phyloP scores from a whole-genome alignment of 1,140 invertebrate species.

The Theocolax elegans region DNA sequence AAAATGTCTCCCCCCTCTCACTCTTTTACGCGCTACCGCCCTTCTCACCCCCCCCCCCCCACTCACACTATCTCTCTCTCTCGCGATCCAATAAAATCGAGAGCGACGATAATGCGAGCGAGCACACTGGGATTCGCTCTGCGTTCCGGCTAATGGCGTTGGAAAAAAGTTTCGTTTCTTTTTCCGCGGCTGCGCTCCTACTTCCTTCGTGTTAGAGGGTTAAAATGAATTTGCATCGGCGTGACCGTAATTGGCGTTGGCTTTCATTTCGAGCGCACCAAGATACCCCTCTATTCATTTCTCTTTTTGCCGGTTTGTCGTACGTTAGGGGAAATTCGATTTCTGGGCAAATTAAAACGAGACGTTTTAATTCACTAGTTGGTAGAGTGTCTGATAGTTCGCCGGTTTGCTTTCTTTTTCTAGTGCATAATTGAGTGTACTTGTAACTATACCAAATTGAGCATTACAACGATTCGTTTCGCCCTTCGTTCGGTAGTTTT shows the following conservation, averaged over 20 bases:
- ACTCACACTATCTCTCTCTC: neutral
- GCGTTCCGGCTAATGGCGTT: neutral
- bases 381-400: neutral
- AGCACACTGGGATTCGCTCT: neutral
- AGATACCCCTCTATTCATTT: constrained; percentile 8
- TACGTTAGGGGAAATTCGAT: constrained; percentile 23
- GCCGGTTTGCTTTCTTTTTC: neutral
- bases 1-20: too few species aligned
- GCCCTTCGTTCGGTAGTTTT: neutral
- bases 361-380: constrained; percentile 34
- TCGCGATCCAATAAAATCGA: constrained; percentile 11
- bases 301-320: constrained; percentile 1
- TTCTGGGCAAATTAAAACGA: constrained; percentile 29
- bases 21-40: neutral
- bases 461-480: neutral
- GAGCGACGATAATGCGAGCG: constrained; percentile 16
- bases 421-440: constrained; percentile 20
- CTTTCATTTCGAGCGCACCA: neutral
- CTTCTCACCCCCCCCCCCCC: neutral
- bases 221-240: constrained; percentile 34
- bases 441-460: neutral
- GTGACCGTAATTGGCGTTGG: constrained; percentile 15
- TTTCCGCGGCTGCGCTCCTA: too few species aligned
- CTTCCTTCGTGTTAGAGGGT: neutral
- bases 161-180: neutral